phyloP scores from a whole-genome alignment of 2,888 invertebrate genomes.

The Aspidiotus destructor region DNA sequence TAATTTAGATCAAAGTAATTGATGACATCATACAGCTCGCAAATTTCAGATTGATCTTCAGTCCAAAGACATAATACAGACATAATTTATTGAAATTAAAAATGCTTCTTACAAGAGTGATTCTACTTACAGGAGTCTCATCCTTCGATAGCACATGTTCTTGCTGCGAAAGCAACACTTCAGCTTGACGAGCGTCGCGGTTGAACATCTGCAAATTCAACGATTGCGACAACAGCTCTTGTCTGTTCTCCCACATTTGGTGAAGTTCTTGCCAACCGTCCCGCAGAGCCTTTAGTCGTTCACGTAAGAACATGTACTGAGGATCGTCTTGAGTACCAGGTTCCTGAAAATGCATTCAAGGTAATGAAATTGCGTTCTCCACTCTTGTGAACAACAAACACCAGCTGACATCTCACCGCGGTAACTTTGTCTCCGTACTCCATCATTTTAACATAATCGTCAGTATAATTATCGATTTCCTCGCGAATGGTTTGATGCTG shows the following conservation, averaged over 20 bases:
- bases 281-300: constrained; percentile 92
- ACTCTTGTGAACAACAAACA: neutral
- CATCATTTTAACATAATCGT: constrained; percentile 98
- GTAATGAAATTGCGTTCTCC: neutral
- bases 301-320: constrained; percentile 99
- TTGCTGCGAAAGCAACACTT: constrained; percentile 93
- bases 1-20: too few species aligned
- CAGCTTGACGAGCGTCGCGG: constrained; percentile 93
- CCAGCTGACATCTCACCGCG: constrained; percentile 48
- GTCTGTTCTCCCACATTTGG: constrained; percentile 99
- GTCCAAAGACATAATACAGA: neutral
- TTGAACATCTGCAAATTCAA: constrained; percentile 91
- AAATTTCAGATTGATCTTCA: neutral
- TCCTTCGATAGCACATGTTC: constrained; percentile 95
- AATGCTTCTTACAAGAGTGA: too few species aligned
- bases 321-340: constrained; percentile 76
- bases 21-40: too few species aligned
- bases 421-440: constrained; percentile 95
- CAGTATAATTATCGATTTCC: constrained; percentile 98
- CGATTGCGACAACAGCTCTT: constrained; percentile 86
- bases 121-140: constrained; percentile 73
- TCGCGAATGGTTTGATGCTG: constrained; percentile 98
- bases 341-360: constrained; percentile 26
- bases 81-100: neutral
- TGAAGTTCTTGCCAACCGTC: constrained; percentile 99